These are phyloP conservation scores for Tyrannus savana DNA, from an alignment of 2,113 vertebrate species.

Conservation along the genomic window DNA sequence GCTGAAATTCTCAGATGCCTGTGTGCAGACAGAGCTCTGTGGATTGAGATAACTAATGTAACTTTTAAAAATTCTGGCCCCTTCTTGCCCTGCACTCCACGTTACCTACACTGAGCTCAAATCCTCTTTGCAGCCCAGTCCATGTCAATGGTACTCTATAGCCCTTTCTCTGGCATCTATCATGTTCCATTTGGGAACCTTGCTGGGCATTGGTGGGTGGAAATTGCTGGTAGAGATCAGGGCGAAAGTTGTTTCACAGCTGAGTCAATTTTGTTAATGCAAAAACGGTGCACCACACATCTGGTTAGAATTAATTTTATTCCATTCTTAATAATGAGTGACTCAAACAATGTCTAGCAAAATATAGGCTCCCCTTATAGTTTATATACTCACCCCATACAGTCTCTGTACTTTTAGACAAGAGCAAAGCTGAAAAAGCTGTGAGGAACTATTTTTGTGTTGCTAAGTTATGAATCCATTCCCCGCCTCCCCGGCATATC, in stretches of 20 bases:
- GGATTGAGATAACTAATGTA: not conserved
- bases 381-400: not conserved
- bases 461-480: rapidly evolving
- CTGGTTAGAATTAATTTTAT: slow-evolving; percentile 3
- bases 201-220: not conserved
- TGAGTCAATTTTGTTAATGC: not conserved
- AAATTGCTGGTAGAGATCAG: not conserved
- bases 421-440: not conserved
- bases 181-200: not conserved
- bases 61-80: not conserved
- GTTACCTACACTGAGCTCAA: not conserved
- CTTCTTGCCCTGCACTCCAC: rapidly evolving
- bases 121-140: not conserved
- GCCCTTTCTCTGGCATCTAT: not conserved
- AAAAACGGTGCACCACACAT: not conserved
- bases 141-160: rapidly evolving
- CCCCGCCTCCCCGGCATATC: rapidly evolving
- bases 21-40: not conserved
- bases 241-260: not conserved
- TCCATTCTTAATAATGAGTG: not conserved
- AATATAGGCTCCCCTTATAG: not conserved
- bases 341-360: not conserved
- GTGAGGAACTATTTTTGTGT: not conserved
- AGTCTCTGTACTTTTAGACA: not conserved
- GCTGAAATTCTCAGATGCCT: not conserved